Percentiles rank a stretch among this genome's conserved stretches.
These are phyloP conservation scores for Pipra filicauda DNA, from an alignment of 2,113 vertebrate species.

Conservation along the genomic window DNA sequence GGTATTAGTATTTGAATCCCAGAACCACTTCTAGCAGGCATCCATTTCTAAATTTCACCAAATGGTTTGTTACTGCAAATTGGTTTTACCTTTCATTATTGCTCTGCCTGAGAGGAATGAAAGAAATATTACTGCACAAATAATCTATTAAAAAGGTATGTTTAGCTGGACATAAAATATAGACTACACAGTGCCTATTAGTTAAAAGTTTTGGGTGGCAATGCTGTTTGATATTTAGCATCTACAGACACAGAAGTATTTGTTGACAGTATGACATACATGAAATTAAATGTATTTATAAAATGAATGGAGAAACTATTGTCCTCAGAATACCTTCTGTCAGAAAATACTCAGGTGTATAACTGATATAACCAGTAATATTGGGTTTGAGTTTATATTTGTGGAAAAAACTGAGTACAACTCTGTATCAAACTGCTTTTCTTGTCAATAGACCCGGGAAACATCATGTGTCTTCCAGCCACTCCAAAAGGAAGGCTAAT, in stretches of 20 bases:
- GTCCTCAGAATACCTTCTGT: not conserved
- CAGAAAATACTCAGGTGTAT: not conserved
- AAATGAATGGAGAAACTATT: not conserved
- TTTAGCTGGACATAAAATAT: not conserved
- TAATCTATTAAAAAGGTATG: not conserved
- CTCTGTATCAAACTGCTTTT: not conserved
- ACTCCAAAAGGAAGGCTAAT: not conserved
- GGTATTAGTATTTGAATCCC: not conserved
- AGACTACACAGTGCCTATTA: not conserved
- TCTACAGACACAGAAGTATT: not conserved
- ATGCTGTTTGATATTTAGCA: not conserved
- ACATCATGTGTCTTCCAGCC: constrained; percentile 19
- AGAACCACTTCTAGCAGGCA: not conserved
- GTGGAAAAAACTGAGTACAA: not conserved
- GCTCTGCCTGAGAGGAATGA: not conserved
- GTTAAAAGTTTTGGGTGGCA: not conserved
- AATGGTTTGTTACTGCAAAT: not conserved
- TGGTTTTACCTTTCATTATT: not conserved
- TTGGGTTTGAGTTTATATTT: not conserved
- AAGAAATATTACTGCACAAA: not conserved
- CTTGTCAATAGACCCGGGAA: not conserved
- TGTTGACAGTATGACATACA: not conserved
- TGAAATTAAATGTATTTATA: not conserved
- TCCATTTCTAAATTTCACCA: not conserved
- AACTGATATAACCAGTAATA: not conserved